A percentile compares a stretch with the other conserved stretches of the same genome.
These are phyloP conservation scores for Coturnix japonica DNA, from an alignment of 2,113 vertebrate species.

Conservation along the genomic window DNA sequence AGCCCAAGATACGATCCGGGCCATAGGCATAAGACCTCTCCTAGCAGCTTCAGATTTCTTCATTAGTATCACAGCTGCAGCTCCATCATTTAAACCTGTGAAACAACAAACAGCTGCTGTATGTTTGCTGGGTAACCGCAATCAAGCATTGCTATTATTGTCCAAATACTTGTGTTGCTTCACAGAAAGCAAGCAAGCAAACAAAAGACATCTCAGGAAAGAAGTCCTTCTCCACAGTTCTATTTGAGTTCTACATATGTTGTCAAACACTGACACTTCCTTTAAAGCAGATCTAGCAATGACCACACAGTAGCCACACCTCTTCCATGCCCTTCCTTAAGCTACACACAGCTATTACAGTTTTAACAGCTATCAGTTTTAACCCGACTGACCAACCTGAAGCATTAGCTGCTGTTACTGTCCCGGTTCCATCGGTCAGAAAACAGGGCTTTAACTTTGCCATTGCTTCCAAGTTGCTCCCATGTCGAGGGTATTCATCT, in stretches of 20 bases:
- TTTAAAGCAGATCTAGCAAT: background rate
- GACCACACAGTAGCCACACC: background rate
- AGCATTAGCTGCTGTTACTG: slow-evolving; percentile 92
- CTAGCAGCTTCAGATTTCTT: slow-evolving; percentile 86
- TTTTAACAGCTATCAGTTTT: background rate
- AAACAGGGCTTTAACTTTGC: slow-evolving; percentile 92
- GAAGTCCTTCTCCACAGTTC: background rate
- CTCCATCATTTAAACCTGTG: slow-evolving; percentile 93
- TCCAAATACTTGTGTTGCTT: background rate
- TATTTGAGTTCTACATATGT: fast-evolving
- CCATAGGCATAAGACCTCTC: slow-evolving; percentile 86
- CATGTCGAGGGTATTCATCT: slow-evolving; percentile 93
- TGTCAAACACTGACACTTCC: background rate
- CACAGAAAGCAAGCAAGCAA: background rate
- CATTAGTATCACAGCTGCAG: slow-evolving; percentile 94
- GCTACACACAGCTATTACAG: background rate
- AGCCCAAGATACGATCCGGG: slow-evolving; percentile 87
- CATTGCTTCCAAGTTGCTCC: slow-evolving; percentile 85
- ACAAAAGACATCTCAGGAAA: background rate
- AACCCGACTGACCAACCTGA: slow-evolving; percentile 81
- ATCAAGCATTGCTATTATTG: background rate
- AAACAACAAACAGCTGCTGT: background rate
- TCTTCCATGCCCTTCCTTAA: fast-evolving
- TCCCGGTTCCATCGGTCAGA: slow-evolving; percentile 87
- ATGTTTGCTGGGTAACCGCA: background rate